Conservation (phyloP, 2,797 vertebrate genomes). For the Mareca strepera region DNA sequence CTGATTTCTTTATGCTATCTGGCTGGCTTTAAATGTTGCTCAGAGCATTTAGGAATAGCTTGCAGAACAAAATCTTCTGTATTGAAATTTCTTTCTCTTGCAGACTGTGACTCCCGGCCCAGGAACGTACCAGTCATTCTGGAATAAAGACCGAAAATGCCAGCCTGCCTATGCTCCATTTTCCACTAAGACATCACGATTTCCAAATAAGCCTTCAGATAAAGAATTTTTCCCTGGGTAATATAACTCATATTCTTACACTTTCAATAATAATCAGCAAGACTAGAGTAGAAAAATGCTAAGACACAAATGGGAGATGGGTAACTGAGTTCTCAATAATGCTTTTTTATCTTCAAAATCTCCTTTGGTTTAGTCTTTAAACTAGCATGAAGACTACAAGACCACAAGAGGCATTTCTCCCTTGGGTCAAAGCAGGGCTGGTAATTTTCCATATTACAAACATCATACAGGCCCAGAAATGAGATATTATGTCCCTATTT, state of each 20-base stretch:
- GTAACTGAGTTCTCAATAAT: neutral
- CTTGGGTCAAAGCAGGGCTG: neutral
- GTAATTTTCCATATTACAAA: neutral
- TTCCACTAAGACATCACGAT: constrained; percentile 69
- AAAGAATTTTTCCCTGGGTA: constrained; percentile 77
- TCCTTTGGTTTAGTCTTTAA: neutral
- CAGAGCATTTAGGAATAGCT: neutral
- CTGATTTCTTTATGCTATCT: neutral
- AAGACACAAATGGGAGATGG: neutral
- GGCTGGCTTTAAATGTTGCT: neutral
- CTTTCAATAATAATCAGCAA: neutral
- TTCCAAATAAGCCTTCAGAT: constrained; percentile 5
- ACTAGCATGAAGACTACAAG: neutral
- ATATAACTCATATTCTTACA: neutral
- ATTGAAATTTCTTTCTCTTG: neutral
- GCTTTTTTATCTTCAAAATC: neutral
- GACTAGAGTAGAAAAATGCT: neutral
- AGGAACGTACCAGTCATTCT: constrained; percentile 77
- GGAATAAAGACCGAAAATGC: constrained; percentile 17
- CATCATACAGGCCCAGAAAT: neutral
- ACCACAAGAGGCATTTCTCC: neutral
- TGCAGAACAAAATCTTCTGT: neutral
- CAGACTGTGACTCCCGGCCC: constrained; percentile 78
- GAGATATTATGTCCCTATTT: neutral
- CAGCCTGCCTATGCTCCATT: constrained; percentile 77